Percentiles rank a stretch among this genome's conserved stretches.
phyloP scores from a whole-genome alignment of 2,113 vertebrate species.

The Lanius collurio region DNA sequence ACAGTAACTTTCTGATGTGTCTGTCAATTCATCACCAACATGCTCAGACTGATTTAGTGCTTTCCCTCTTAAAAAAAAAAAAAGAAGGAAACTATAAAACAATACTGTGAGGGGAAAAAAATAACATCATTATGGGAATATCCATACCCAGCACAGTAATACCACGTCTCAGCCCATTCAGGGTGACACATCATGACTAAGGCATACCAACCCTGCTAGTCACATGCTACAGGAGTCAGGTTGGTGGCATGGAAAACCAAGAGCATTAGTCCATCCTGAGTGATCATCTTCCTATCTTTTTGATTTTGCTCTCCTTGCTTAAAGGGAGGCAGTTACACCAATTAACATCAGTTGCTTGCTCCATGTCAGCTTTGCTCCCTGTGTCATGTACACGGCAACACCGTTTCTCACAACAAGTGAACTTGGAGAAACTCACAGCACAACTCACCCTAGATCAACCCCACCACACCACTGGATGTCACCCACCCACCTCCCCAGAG shows the following conservation, averaged over 20 bases:
- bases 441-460: background rate
- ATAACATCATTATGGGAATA: background rate
- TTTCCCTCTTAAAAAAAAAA: background rate
- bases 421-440: background rate
- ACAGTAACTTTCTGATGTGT: background rate
- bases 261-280: background rate
- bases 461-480: background rate
- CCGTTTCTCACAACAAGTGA: fast-evolving
- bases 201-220: background rate
- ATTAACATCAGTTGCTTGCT: background rate
- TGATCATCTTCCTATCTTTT: background rate
- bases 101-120: background rate
- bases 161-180: background rate
- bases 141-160: background rate
- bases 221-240: background rate
- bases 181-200: background rate
- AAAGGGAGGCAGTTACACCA: background rate
- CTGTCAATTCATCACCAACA: background rate
- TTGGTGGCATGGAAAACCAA: background rate
- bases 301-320: background rate
- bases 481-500: background rate
- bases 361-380: fast-evolving
- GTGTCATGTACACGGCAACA: background rate
- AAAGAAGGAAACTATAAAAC: background rate
- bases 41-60: background rate